Evolutionary conservation across 1,140 invertebrate genomes (phyloP).

Genomic region (Magallana ariakensis): DNA sequence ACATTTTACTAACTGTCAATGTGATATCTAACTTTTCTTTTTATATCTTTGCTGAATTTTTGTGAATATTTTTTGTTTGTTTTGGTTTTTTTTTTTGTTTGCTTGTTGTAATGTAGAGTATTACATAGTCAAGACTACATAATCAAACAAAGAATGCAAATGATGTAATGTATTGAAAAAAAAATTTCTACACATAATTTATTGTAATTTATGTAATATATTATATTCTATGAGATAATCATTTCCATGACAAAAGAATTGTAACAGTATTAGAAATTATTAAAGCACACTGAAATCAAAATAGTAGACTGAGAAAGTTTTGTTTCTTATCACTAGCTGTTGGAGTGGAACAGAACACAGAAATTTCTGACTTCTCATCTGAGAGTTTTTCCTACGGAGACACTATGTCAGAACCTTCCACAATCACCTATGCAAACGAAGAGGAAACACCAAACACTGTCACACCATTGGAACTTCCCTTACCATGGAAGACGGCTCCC

Average conservation of each 20-base stretch:
- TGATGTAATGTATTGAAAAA: too few relatives aligned
- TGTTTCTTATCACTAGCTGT: slow-evolving; percentile 16
- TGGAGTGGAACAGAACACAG: slow-evolving; percentile 14
- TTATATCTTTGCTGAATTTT: too few relatives aligned
- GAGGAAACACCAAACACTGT: background rate
- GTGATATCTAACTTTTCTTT: too few relatives aligned
- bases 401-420: background rate
- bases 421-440: slow-evolving; percentile 8
- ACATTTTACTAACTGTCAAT: too few relatives aligned
- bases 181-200: too few relatives aligned
- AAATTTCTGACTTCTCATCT: slow-evolving; percentile 8
- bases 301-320: background rate
- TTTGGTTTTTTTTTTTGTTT: too few relatives aligned
- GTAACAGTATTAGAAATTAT: background rate
- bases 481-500: background rate
- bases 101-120: too few relatives aligned
- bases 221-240: too few relatives aligned
- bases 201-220: too few relatives aligned
- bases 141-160: too few relatives aligned
- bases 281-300: background rate
- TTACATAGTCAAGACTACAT: too few relatives aligned
- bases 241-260: background rate
- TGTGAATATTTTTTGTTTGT: too few relatives aligned
- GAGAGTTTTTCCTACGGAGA: background rate
- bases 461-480: background rate